Base-by-base conservation (phyloP, 2,888 invertebrate genomes). In the Drosophila meridiana region DNA sequence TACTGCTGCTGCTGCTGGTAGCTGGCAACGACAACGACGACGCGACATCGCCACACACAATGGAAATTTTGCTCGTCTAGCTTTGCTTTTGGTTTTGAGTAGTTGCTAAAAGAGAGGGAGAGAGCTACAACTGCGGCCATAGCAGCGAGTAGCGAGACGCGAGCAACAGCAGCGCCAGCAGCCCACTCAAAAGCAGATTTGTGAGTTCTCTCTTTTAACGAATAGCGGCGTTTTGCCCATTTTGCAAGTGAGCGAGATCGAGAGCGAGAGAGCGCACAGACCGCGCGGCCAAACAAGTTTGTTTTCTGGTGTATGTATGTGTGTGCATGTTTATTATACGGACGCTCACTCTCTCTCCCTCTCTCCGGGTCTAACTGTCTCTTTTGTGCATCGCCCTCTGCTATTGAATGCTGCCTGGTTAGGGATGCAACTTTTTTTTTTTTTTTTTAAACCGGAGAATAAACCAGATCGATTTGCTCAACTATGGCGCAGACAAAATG, bases 21-120 rank as follows among this genome's bases (percentile, higher is more conserved):
- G 82, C 86, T 83, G 85, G 76, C 82, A 85, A 83, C 83, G 80
- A 78, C 78, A 74, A 82, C 75, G 73, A 75, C 85, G 85, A 80
- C 80, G 83, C 86, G 83, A 82, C 87, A 89, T 90, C 90, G 87
- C 89, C 90, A 90, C 80, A 89, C 91, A 91, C 91, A 91, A 91
- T 91, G 91, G 91, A 92, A 91, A 91, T 91, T 92, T 91, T 87
- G 91, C 90, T 91, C 90, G 84, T 80, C 85, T 90, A 89, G 90
- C 90, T 90, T 89, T 89, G 86, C 80, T 87, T 84, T 85, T 69
- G 80, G 69, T 78, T 52, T 78, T 78, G 80, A 80, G 77, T 66
- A 69, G 73, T 76, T 79, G 68, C 69, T 57, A 69, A 60, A 59
- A 47, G 59, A 63, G 71, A 73, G 73, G 69, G 71, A 52, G 50